Conservation (phyloP, 2,797 vertebrate species). For the Ceryle rudis region DNA sequence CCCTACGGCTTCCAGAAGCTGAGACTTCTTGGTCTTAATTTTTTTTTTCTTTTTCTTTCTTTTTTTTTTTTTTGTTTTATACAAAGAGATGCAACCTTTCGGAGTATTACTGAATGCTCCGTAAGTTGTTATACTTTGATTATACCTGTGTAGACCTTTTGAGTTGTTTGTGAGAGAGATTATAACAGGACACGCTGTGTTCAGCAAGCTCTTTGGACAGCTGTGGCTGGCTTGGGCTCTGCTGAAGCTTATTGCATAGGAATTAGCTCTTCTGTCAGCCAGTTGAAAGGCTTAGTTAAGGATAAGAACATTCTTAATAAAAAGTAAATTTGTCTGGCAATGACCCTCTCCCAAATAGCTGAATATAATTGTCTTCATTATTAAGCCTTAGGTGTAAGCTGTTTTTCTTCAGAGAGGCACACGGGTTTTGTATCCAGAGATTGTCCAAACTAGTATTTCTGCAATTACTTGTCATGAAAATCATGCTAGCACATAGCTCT, state of each 20-base stretch:
- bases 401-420: background rate
- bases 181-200: background rate
- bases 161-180: background rate
- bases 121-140: background rate
- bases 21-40: background rate
- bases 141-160: background rate
- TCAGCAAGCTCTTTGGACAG: background rate
- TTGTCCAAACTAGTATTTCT: background rate
- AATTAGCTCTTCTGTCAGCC: background rate
- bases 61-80: too few species aligned
- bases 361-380: background rate
- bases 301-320: background rate
- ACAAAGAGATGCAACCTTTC: background rate
- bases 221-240: background rate
- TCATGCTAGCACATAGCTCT: background rate
- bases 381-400: background rate
- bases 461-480: slow-evolving; percentile 1
- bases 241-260: background rate
- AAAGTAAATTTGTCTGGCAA: background rate
- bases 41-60: too few species aligned
- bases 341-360: background rate
- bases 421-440: background rate
- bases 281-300: background rate
- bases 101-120: rapidly evolving
- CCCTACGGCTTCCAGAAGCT: background rate